A percentile compares a stretch with the other conserved stretches of the same genome.
Conservation (phyloP, 2,113 vertebrate genomes). For the Ursus arctos region DNA sequence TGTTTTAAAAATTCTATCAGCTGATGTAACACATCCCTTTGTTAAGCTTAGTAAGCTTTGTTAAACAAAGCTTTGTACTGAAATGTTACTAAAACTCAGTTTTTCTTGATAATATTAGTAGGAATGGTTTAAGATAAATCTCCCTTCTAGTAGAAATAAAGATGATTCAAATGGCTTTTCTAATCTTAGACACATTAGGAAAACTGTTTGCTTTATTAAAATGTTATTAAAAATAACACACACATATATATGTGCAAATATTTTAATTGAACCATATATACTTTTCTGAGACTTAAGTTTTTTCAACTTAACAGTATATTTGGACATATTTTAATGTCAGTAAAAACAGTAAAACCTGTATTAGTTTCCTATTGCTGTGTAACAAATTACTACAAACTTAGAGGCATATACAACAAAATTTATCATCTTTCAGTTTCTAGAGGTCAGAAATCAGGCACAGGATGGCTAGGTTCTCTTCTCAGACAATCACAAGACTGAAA, state of each 20-base stretch:
- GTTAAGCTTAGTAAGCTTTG: slow-evolving; percentile 33
- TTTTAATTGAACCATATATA: not conserved
- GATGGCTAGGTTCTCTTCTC: not conserved
- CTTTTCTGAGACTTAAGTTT: not conserved
- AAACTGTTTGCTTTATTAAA: slow-evolving; percentile 17
- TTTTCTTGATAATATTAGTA: slow-evolving; percentile 21
- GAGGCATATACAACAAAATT: not conserved
- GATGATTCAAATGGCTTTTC: not conserved
- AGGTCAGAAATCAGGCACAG: not conserved
- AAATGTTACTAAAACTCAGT: not conserved
- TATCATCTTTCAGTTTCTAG: not conserved
- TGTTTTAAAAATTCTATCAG: slow-evolving; percentile 6
- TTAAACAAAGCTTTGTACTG: not conserved
- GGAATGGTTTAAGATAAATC: not conserved
- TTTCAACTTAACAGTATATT: not conserved
- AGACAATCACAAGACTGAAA: not conserved
- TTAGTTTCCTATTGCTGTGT: not conserved
- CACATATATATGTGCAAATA: not conserved
- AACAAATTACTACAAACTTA: not conserved
- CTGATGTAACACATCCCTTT: not conserved
- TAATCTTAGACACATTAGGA: not conserved
- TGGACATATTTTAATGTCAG: not conserved
- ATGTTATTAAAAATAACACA: not conserved
- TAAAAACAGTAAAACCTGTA: not conserved
- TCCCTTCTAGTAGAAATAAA: not conserved